Base-by-base conservation (phyloP, 2,113 vertebrate species). In the Bothrops jararaca region DNA sequence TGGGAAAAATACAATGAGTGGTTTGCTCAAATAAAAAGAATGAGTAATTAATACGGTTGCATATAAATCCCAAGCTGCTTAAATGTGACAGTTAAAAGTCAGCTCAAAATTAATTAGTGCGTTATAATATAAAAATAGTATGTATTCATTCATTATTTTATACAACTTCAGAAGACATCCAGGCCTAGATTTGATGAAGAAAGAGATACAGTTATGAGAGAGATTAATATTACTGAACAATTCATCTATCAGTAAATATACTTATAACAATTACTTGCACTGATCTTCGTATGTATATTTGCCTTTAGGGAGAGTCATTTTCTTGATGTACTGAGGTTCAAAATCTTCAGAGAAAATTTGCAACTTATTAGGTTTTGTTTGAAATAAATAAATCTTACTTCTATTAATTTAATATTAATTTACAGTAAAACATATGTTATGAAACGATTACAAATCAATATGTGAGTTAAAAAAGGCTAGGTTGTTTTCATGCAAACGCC, bases 401-500 rank as follows among this genome's bases (percentile, higher is more conserved):
- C 24, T 23, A 45, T 86, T 24, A 86, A 90, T 85, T 58, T 57
- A 18, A 57, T 39, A 42, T 60, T 87, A 29, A 87, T 50, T 91
- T 60, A 64, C 54, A 87, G 10, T 34, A 60, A 52, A 50, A 60
- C 48, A 58, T 60, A 50, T 87, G 29, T n/a, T 53, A 93, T 50
- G 92, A 85, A 89, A 90, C 34, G 54, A 93, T 80, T 8, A 12
- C 57, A 9, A 69, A 34, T 69, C 89, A 80, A 5, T 92, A 45
- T 89, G 9, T 89, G 64, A 93, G 29, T 85, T 22, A 69, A 1
- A 23, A 85, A 50, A 0, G 42, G n/a, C 10, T 91, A 90, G 15
- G 11, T 58, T 22, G 48, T 45, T 93, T 95, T 88, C 85, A 69
- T 64, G 64, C 80, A 85, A 50, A 48, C 92, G 94, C 53, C 24